phyloP scores from a whole-genome alignment of 2,113 vertebrate species.

The Melierax canorus region DNA sequence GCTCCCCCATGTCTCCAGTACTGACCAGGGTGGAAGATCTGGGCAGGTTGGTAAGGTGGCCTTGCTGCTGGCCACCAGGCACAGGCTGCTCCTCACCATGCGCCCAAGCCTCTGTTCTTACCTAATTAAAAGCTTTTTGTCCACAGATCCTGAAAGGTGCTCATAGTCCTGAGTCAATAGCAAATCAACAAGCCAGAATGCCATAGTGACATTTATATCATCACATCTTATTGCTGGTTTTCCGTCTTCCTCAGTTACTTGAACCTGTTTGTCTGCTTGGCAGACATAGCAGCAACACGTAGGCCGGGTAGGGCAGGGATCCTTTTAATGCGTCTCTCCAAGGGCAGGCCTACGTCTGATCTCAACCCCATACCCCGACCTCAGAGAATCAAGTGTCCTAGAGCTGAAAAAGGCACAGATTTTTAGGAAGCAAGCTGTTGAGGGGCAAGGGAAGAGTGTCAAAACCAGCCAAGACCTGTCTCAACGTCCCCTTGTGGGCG shows the following conservation, averaged over 20 bases:
- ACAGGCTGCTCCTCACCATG: fast-evolving
- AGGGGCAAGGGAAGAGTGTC: neutral
- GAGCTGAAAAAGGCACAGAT: neutral
- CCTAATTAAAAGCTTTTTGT: neutral
- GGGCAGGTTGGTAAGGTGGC: neutral
- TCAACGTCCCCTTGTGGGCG: neutral
- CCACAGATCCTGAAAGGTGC: neutral
- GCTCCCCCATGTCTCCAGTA: neutral
- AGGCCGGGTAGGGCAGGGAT: neutral
- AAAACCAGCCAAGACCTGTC: neutral
- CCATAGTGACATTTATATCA: neutral
- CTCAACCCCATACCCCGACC: neutral
- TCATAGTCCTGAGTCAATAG: neutral
- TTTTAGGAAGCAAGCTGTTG: neutral
- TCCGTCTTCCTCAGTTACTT: neutral
- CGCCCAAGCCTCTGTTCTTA: neutral
- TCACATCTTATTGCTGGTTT: neutral
- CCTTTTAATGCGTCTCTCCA: neutral
- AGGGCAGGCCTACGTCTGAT: neutral
- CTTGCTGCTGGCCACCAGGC: neutral
- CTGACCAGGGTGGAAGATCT: neutral
- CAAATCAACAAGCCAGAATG: neutral
- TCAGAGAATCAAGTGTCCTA: neutral
- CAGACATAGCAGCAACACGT: neutral
- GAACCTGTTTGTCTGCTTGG: neutral